Conservation (phyloP, 2,113 vertebrate genomes). For the Tachycineta bicolor region DNA sequence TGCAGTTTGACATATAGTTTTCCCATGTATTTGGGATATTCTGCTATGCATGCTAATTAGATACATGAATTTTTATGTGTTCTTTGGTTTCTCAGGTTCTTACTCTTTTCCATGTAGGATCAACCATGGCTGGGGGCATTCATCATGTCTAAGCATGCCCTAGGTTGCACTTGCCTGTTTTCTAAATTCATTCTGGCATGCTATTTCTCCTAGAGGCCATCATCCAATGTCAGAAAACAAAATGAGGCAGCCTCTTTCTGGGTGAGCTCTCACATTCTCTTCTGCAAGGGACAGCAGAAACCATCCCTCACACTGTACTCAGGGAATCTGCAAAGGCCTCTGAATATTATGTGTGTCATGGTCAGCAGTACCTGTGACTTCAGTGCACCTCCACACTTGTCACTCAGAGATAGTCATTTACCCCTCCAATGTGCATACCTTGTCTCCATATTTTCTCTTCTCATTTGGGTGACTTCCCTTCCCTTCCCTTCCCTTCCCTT, state of each 20-base stretch:
- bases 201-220: background rate
- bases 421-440: background rate
- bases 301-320: background rate
- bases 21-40: background rate
- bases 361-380: background rate
- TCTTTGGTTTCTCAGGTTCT: background rate
- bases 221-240: background rate
- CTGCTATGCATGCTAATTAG: background rate
- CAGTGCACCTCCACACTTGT: background rate
- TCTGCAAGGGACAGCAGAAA: background rate
- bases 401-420: background rate
- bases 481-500: too few relatives aligned
- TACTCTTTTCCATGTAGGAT: background rate
- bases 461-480: background rate
- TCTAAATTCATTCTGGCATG: background rate
- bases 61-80: background rate
- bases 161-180: background rate
- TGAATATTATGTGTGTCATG: rapidly evolving
- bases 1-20: background rate
- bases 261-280: background rate
- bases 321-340: background rate
- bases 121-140: background rate
- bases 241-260: background rate
- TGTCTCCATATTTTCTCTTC: background rate
- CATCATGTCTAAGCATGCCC: background rate